Evolutionary conservation across 2,797 vertebrate species (phyloP), one percentile per base, ranked within the genome.

Genomic region (Sebastes nivosus): DNA sequence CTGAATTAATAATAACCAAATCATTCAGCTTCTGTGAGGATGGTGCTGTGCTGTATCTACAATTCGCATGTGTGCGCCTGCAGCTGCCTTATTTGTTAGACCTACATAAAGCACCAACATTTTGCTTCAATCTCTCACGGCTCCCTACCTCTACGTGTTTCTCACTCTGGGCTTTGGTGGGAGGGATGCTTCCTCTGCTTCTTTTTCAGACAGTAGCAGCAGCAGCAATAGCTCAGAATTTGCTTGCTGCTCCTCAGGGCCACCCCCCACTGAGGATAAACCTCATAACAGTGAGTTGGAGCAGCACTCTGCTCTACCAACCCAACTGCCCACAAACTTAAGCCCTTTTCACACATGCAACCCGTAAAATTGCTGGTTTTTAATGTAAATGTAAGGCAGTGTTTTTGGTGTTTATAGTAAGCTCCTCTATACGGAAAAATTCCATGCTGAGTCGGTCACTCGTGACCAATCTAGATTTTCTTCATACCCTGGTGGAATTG

Each of bases 211-310:
- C 54, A 84, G 46, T 64, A 97, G 55, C 46, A 75, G 50, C 75
- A 96, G 95, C 95, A 96, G 94, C 95, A 74, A 50, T 88, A 96
- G 95, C 92, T 97, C 96, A 96, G 96, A 96, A 92, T 97, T 96
- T 92, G 95, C 94, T 94, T 95, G 95, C 86, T 96, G 93, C 92
- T 96, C 95, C 90, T 97, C 95, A 96, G 95, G 97, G 92, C 94
- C 94, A 93, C 95, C 95, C 89, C 93, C 94, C 94, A 96, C 96
- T 96, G 95, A 96, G 95, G 96, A 96, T 93, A 96, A 96, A 95
- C 91, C 94, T 95, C 96, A 95, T 90, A 95, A 96, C 97, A 97
- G 97, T 97, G 97, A 98, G 97, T 97, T 96, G 94, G 94, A 96
- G 95, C 94, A 95, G 94, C 93, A 94, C 30, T 64, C 70, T 82